Conservation (phyloP, 2,888 invertebrate genomes). For the Dilophus febrilis region DNA sequence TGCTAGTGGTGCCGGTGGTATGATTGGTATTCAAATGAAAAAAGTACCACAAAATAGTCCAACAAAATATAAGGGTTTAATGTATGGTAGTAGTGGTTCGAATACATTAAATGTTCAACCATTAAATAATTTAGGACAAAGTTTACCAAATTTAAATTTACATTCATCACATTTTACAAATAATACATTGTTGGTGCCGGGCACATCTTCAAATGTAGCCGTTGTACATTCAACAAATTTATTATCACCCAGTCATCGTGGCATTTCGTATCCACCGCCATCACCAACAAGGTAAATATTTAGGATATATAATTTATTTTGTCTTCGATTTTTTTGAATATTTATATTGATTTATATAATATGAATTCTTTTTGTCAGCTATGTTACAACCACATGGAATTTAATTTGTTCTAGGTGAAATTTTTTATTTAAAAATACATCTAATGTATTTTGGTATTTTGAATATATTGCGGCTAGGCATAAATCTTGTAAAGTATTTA, state of each 20-base stretch:
- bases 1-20: background rate
- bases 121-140: slow-evolving; percentile 52
- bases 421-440: no score
- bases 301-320: background rate
- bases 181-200: slow-evolving; percentile 38
- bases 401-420: no score
- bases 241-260: slow-evolving; percentile 44
- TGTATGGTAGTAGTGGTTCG: slow-evolving; percentile 34
- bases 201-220: slow-evolving; percentile 20
- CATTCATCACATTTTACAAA: slow-evolving; percentile 29
- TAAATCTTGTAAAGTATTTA: no score
- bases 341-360: no score
- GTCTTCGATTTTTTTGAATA: background rate
- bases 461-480: no score
- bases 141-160: slow-evolving; percentile 54
- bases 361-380: no score
- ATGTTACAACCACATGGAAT: no score
- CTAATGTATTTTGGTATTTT: no score
- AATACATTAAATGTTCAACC: slow-evolving; percentile 63
- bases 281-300: slow-evolving; percentile 39
- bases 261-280: slow-evolving; percentile 69
- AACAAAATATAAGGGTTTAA: slow-evolving; percentile 22
- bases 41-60: slow-evolving; percentile 23
- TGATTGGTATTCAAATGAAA: background rate
- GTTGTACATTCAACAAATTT: slow-evolving; percentile 30